These are phyloP conservation scores for Coptotermes formosanus DNA, from an alignment of 1,140 invertebrate genomes.

Conservation along the genomic window DNA sequence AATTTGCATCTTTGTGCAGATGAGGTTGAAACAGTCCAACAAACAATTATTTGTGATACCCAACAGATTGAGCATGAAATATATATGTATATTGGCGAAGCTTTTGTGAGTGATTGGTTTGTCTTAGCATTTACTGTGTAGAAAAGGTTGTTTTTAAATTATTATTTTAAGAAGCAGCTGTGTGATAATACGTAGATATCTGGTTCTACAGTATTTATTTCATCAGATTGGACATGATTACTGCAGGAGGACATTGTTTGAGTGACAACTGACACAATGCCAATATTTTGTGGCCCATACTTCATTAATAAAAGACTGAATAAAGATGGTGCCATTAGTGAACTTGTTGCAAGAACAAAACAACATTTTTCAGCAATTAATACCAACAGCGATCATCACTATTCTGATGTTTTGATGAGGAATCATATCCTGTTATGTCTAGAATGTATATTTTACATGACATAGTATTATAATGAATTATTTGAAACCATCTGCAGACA, in stretches of 20 bases:
- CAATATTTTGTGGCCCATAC: background rate
- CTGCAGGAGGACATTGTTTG: background rate
- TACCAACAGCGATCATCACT: background rate
- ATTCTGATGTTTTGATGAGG: background rate
- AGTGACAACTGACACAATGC: background rate
- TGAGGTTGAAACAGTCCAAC: background rate
- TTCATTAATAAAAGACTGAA: background rate
- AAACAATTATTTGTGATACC: background rate
- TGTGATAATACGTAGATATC: background rate
- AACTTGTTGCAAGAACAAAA: background rate
- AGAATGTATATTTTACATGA: conserved; percentile 11
- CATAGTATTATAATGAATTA: background rate
- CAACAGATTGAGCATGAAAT: background rate
- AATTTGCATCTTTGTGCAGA: background rate
- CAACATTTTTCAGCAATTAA: background rate
- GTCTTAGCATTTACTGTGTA: background rate
- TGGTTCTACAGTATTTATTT: background rate
- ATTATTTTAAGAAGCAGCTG: conserved; percentile 13
- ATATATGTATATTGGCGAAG: background rate
- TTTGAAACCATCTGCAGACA: conserved; percentile 3
- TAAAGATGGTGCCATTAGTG: background rate
- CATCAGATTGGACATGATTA: background rate
- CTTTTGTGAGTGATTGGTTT: conserved; percentile 3
- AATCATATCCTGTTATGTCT: background rate
- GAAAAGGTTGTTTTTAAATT: background rate